Evolutionary conservation across 1,140 invertebrate genomes (phyloP), one percentile per base, ranked within the genome.

Genomic region (Cyphomyrmex costatus): DNA sequence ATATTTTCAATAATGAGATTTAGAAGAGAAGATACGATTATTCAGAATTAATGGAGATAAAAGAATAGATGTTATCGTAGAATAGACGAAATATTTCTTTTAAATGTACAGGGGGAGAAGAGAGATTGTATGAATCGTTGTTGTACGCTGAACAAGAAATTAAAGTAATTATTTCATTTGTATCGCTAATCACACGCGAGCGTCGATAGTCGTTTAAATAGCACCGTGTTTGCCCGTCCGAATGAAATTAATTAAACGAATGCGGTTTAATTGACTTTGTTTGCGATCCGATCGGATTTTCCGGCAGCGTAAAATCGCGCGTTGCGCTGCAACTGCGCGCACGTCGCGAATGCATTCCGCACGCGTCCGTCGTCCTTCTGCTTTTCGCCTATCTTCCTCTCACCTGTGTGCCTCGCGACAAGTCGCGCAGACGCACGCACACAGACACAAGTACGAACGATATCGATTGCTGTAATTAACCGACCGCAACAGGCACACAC

Each of bases 381-480:
- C 73, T 30, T 16, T 51, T 46, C 60, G 36, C 21, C 70, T 36
- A 12, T 49, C 84, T 78, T 80, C 53, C 87, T 78, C 71, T 74
- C 83, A 65, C 70, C 42, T 86, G 36, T 86, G 36, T 33, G 51
- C 19, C 36, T 71, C 51, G 80, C 63, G 74, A 85, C 74, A 73
- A 46, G 71, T 61, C 36, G 78, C 86, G 77, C 80, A 70, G 42
- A 83, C 88, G 58, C 76, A 68, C 42, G 83, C 84, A 80, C 61
- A 86, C 71, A 42, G 33, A 16, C 65, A 79, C 83, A 61, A 86
- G 27, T 83, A 88, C 85, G 73, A 88, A 65, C 65, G 65, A 90
- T 92, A 91, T 92, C 88, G 89, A 92, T 92, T 92, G 85, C 87
- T 80, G 84, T 91, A 90, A 92, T 92, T 90, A 90, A 91, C 85